A percentile compares a stretch with the other conserved stretches of the same genome.
phyloP scores from a whole-genome alignment of 2,113 vertebrate species.

The Urocynchramus pylzowi region DNA sequence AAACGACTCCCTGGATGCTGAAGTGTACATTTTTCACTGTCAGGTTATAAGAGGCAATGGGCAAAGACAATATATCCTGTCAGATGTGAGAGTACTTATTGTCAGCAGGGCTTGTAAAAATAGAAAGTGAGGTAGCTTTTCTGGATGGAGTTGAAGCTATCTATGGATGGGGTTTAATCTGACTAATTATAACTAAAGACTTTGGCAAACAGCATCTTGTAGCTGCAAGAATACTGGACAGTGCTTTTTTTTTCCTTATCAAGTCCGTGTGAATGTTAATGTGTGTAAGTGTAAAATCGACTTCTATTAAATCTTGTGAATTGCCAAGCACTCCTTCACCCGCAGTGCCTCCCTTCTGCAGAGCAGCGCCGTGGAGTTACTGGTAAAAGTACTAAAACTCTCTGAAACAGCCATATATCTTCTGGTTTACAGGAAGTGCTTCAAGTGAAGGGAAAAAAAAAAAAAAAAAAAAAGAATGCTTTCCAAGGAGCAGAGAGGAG shows the following conservation, averaged over 20 bases:
- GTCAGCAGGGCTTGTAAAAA: slow-evolving; percentile 66
- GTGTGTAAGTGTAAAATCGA: slow-evolving; percentile 58
- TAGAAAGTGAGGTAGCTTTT: slow-evolving; percentile 62
- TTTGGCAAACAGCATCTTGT: slow-evolving; percentile 56
- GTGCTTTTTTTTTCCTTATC: neutral
- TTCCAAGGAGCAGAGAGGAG: neutral
- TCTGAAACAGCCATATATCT: slow-evolving; percentile 44
- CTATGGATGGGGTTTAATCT: slow-evolving; percentile 51
- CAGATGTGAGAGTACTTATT: slow-evolving; percentile 62
- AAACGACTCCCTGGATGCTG: slow-evolving; percentile 44
- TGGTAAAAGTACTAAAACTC: slow-evolving; percentile 67
- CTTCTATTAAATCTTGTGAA: slow-evolving; percentile 70
- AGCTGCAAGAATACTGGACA: slow-evolving; percentile 10
- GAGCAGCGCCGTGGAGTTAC: neutral
- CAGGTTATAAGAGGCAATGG: slow-evolving; percentile 66
- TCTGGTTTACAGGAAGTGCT: slow-evolving; percentile 64
- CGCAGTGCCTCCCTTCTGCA: slow-evolving; percentile 1
- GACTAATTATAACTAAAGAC: slow-evolving; percentile 46
- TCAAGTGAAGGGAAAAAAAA: neutral
- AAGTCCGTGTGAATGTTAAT: slow-evolving; percentile 56
- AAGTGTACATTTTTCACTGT: slow-evolving; percentile 67
- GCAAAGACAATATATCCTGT: slow-evolving; percentile 63
- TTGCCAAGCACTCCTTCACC: slow-evolving; percentile 54
- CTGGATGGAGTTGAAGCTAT: slow-evolving; percentile 53
- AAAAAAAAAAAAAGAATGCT: neutral